Evolutionary conservation across 2,113 vertebrate species (phyloP).

Genomic region (Antigone vipio): DNA sequence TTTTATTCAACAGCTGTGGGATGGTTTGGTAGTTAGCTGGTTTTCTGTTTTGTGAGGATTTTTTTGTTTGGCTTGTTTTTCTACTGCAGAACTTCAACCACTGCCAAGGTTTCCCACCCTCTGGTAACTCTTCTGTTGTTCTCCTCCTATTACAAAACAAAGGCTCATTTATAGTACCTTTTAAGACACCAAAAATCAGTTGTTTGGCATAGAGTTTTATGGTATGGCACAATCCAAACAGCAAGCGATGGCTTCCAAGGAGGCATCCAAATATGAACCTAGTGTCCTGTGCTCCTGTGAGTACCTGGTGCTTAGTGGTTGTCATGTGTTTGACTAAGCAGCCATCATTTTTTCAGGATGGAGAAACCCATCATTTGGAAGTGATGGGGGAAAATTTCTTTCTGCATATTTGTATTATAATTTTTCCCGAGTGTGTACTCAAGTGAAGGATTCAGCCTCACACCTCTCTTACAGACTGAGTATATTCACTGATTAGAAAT

Average conservation of each 20-base stretch:
- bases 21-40: background rate
- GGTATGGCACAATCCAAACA: background rate
- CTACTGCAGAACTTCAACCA: background rate
- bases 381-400: fast-evolving
- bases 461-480: background rate
- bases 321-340: background rate
- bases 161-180: background rate
- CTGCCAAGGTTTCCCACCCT: background rate
- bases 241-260: background rate
- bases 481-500: background rate
- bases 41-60: background rate
- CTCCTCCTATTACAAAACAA: background rate
- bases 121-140: background rate
- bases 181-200: background rate
- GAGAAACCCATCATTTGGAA: background rate
- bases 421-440: background rate
- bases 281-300: background rate
- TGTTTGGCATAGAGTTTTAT: background rate
- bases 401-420: background rate
- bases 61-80: background rate
- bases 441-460: background rate
- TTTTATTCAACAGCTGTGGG: background rate
- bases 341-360: background rate
- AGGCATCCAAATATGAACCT: background rate
- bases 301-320: background rate